Conservation (phyloP, 2,888 invertebrate species). For the Lycaena phlaeas region DNA sequence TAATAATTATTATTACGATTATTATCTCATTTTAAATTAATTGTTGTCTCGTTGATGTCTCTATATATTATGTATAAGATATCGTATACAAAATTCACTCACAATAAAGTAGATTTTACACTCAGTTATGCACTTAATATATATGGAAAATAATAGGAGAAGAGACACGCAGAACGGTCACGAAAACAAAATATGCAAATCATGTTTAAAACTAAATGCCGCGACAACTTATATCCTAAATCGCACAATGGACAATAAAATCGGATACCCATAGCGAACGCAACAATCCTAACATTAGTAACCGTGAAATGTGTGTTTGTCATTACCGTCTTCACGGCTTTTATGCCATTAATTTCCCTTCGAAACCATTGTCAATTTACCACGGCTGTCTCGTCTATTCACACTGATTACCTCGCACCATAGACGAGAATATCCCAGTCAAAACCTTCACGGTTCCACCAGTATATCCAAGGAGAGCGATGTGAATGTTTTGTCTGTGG, state of each 20-base stretch:
- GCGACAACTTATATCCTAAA: slow-evolving; percentile 4
- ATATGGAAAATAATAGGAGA: too few species aligned
- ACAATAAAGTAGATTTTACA: too few species aligned
- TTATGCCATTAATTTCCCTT: slow-evolving; percentile 62
- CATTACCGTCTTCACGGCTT: slow-evolving; percentile 58
- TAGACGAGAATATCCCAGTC: slow-evolving; percentile 24
- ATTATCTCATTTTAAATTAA: too few species aligned
- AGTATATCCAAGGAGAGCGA: slow-evolving; percentile 22
- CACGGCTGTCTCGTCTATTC: slow-evolving; percentile 52
- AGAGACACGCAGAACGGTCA: too few species aligned
- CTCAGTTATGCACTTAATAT: too few species aligned
- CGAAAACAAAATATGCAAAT: slow-evolving; percentile 10
- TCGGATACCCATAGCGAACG: slow-evolving; percentile 42
- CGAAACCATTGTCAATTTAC: slow-evolving; percentile 60
- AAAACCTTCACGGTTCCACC: slow-evolving; percentile 14
- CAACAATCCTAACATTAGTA: slow-evolving; percentile 42
- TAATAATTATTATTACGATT: too few species aligned
- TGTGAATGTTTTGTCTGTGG: slow-evolving; percentile 30
- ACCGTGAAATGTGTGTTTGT: slow-evolving; percentile 67
- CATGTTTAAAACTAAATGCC: slow-evolving; percentile 9
- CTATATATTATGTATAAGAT: too few species aligned
- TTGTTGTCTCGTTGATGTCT: too few species aligned
- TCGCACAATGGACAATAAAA: slow-evolving; percentile 23
- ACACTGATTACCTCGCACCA: slow-evolving; percentile 34
- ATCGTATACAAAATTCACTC: too few species aligned